Evolutionary conservation across 2,888 invertebrate species (phyloP), one percentile per base, ranked within the genome.

Genomic region (Ctenicera cuprea): DNA sequence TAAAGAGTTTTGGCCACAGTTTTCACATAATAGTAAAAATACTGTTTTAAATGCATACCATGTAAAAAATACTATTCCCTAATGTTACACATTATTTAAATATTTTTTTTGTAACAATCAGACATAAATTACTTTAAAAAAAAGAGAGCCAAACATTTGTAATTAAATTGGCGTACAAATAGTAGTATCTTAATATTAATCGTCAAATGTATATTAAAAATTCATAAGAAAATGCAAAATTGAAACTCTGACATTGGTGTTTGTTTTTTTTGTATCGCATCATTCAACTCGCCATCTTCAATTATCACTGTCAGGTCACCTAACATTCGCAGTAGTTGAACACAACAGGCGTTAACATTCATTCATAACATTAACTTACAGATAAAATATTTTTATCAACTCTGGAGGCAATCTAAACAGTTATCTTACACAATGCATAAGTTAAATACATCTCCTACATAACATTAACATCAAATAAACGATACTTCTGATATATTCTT

Each of bases 171-270:
- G 33, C 14, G 20, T 66, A 41, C 20, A 38, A 38, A 12, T 54
- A 33, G 54, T 54, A 54, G 22, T 66, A 64, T 48, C 48, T 65
- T 65, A 71, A 45, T 59, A 37, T 71, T 71, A 71, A 43, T 41
- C 52, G 16, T 33, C 26, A 71, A 67, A 52, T 63, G 54, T 64
- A 69, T 59, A 59, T 69, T 64, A 69, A 69, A 73, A 70, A 52
- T 71, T 63, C 67, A 71, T 74, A 67, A 74, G 67, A 74, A 74
- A 71, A 71, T 71, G 74, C 57, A 63, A 74, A 71, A 71, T 71
- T 59, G 43, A 71, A 74, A 63, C 37, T 52, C 59, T 59, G 38
- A 59, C 37, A 45, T 74, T 71, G 74, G 71, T 74, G 71, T 74
- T 74, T 52, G 52, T 37, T 18, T 59, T 45, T 50, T 43, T 69